phyloP scores from a whole-genome alignment of 2,797 vertebrate genomes.

The Malurus splendens region DNA sequence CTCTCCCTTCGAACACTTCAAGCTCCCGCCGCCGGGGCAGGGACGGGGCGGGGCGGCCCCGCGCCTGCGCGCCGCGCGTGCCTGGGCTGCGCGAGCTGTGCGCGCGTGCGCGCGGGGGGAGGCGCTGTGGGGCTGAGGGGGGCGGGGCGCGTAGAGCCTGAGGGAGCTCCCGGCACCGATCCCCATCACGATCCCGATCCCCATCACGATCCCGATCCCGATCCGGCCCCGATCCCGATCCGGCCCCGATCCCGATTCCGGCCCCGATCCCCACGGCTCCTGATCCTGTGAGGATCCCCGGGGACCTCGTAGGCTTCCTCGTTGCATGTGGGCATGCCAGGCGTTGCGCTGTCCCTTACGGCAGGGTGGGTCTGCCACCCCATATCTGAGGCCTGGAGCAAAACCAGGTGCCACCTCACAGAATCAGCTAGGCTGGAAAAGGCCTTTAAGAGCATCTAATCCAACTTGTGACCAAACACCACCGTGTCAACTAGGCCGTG shows the following conservation, averaged over 20 bases:
- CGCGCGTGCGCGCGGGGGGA: background rate
- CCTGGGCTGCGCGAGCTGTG: rapidly evolving
- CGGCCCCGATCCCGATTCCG: rapidly evolving
- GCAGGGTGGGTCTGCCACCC: rapidly evolving
- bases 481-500: rapidly evolving
- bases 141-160: rapidly evolving
- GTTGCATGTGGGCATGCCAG: rapidly evolving
- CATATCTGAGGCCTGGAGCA: rapidly evolving
- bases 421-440: background rate
- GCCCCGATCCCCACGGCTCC: too few species aligned
- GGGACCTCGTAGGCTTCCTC: rapidly evolving
- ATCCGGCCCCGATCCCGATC: too few species aligned
- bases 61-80: background rate
- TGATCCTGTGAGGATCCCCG: rapidly evolving
- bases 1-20: background rate
- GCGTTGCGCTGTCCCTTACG: rapidly evolving
- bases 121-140: background rate
- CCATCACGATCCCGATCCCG: rapidly evolving
- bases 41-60: background rate
- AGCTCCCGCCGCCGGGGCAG: background rate
- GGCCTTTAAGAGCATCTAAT: background rate
- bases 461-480: background rate
- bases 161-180: background rate
- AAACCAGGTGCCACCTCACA: rapidly evolving
- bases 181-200: rapidly evolving